These are phyloP conservation scores for Amphipyra berbera DNA, from an alignment of 2,888 invertebrate genomes.

Conservation along the genomic window DNA sequence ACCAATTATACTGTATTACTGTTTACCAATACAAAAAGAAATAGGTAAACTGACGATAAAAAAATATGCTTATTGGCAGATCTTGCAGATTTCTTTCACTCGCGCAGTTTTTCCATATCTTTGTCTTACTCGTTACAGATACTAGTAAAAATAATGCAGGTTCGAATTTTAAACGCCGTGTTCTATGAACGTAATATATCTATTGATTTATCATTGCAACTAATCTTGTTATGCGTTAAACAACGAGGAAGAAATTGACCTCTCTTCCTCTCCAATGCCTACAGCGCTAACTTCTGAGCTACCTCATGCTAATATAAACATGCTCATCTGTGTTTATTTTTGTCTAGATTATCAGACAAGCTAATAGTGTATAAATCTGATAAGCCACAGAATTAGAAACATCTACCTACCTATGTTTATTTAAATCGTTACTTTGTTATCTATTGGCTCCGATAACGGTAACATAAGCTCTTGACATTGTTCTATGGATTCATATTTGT, in stretches of 20 bases:
- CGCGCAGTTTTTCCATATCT: too few relatives aligned
- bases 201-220: too few relatives aligned
- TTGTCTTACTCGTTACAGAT: too few relatives aligned
- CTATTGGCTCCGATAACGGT: conserved; percentile 19
- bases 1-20: too few relatives aligned
- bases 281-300: not conserved
- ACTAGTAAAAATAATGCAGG: too few relatives aligned
- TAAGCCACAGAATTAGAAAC: conserved; percentile 24
- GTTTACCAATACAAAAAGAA: too few relatives aligned
- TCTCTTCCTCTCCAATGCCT: not conserved
- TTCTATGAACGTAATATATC: too few relatives aligned
- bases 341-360: conserved; percentile 8
- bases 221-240: too few relatives aligned
- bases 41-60: too few relatives aligned
- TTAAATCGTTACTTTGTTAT: conserved; percentile 23
- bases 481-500: conserved; percentile 6
- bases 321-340: conserved; percentile 15
- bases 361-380: conserved; percentile 24
- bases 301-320: not conserved
- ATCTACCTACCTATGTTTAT: conserved; percentile 23
- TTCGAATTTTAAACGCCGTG: too few relatives aligned
- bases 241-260: not conserved
- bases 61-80: too few relatives aligned
- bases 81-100: too few relatives aligned
- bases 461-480: not conserved